These are phyloP conservation scores for Eristalis tenax DNA, from an alignment of 2,888 invertebrate genomes.

Conservation along the genomic window DNA sequence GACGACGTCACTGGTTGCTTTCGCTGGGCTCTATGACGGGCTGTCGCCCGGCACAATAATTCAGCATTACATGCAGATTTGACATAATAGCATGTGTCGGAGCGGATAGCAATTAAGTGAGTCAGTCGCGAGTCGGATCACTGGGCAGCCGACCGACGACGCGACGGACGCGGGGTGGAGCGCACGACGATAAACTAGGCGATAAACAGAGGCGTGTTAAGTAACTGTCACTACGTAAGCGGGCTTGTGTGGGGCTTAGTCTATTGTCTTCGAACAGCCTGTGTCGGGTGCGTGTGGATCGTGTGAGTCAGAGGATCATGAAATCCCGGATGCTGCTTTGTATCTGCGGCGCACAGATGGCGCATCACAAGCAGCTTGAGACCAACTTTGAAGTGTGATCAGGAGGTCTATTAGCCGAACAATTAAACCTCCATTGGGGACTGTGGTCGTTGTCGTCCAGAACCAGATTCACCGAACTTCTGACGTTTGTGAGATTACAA, in stretches of 20 bases:
- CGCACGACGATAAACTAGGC: conserved; percentile 9
- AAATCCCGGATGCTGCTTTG: background rate
- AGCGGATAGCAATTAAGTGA: conserved; percentile 41
- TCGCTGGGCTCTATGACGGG: conserved; percentile 26
- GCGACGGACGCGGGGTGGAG: background rate
- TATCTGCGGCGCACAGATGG: background rate
- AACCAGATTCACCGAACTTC: no score
- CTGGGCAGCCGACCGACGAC: no score
- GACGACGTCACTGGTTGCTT: conserved; percentile 16
- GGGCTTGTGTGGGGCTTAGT: background rate
- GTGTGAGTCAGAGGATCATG: background rate
- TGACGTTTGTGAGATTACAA: no score
- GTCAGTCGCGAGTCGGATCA: conserved; percentile 20
- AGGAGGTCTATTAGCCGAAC: no score
- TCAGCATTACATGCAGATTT: conserved; percentile 43
- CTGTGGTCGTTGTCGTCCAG: no score
- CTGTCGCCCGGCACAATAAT: conserved; percentile 20
- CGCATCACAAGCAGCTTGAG: background rate
- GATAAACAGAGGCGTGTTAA: conserved; percentile 18
- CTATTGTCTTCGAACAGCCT: background rate
- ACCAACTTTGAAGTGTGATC: background rate
- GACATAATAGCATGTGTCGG: conserved; percentile 49
- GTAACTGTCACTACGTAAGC: conserved; percentile 21
- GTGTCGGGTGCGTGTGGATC: background rate
- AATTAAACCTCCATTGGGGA: no score